Evolutionary conservation across 2,113 vertebrate genomes (phyloP), one percentile per base, ranked within the genome.

Genomic region (Cephalopterus ornatus): DNA sequence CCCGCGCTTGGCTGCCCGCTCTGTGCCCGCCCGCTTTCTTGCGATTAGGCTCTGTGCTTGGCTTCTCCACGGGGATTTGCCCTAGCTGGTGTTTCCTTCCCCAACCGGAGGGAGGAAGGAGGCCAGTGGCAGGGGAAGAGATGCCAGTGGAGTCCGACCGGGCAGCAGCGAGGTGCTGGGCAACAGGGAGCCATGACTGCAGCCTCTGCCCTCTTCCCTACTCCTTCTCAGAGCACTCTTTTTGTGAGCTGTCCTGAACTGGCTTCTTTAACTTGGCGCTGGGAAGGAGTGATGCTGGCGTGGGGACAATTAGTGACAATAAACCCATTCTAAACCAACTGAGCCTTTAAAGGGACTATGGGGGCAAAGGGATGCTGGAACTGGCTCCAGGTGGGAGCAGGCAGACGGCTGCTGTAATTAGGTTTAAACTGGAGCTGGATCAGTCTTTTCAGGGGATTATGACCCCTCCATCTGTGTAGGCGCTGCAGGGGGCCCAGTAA

Each of bases 381-480:
- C 65, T 22, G 47, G 61, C 80, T 87, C 86, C 95, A 93, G 96
- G 93, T 97, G 86, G 65, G 76, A 95, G 76, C 4, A 47, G 61
- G 67, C 86, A 95, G 86, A 89, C 84, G 4, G 96, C 49, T 2
- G 2, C 66, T 71, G 73, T 96, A 97, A 95, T 96, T 96, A 92
- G 93, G 91, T 81, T 92, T 96, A 95, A 95, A 94, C 86, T 81
- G 91, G 88, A 95, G 86, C 86, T 91, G 94, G 96, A 95, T 97
- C 95, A 95, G 95, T 52, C 93, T 95, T 92, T 92, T 76, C 8
- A 5, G 53, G 47, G 77, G 95, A 95, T 96, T 97, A 96, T 96
- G 55, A 65, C 86, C 91, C 92, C 95, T 93, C 89, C 10, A 7
- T 95, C 94, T 94, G 92, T 27, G 28, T 65, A 83, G 82, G 85